Base-by-base conservation (phyloP, 2,113 vertebrate genomes). In the Theristicus caerulescens region DNA sequence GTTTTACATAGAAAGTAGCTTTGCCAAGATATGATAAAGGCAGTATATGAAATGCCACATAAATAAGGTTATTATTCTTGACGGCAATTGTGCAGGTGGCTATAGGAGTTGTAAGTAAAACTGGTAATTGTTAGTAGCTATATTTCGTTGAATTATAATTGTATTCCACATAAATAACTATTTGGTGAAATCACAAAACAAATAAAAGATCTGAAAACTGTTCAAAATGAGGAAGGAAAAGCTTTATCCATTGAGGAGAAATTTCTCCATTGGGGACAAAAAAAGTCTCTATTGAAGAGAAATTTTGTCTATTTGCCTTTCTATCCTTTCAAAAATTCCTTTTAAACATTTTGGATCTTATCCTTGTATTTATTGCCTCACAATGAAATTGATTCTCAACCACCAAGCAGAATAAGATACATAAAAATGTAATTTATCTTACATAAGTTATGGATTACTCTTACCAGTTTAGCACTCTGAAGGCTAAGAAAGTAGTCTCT, bases 71-170 rank as follows among this genome's bases (percentile, higher is more conserved):
- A 5, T 73, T 69, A 47, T 54, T 57, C 27, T 54, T 46, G 10
- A 55, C 27, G n/a, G 11, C 3, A 66, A 10, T 44, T 74, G 6
- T 78, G 10, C 16, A 47, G 17, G 19, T 20, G 16, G 5, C 13
- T 42, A 10, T 3, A 42, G 9, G 36, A 52, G 13, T 4, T 54
- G 3, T 8, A 29, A 18, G 10, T 6, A 74, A 57, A 84, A 29
- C 5, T 57, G 13, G 9, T 51, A 26, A 26, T 20, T 81, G 1
- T 18, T 36, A 13, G 3, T 16, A 65, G 5, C 0, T 0, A 29
- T 3, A 4, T 65, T 80, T 38, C 31, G 6, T 9, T 74, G 31
- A 78, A 62, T 40, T 67, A 24, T 15, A 16, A 20, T 55, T 84
- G 2, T 18, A 11, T 62, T 62, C 13, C 22, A 66, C 21, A 27